Evolutionary conservation across 2,797 vertebrate genomes (phyloP).

Genomic region (Sebastes aleutianus): DNA sequence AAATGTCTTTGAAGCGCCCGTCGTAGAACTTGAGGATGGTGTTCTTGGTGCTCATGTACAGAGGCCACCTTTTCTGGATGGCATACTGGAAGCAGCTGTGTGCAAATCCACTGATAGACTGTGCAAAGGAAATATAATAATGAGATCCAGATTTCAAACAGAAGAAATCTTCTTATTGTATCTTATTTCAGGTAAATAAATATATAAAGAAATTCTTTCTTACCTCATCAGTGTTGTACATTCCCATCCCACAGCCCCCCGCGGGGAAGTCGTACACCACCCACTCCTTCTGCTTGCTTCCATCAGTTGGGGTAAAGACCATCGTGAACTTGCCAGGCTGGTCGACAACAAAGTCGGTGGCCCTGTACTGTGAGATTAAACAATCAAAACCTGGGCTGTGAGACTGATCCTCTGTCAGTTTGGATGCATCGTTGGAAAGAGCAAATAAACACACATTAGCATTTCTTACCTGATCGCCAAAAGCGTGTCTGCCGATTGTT

Average conservation of each 20-base stretch:
- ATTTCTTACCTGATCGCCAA: slow-evolving; percentile 90
- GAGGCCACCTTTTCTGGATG: slow-evolving; percentile 93
- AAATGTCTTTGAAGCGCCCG: slow-evolving; percentile 96
- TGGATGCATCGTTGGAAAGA: neutral
- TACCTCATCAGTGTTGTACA: slow-evolving; percentile 99
- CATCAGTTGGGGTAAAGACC: slow-evolving; percentile 87
- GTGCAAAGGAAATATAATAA: neutral
- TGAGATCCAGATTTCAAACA: neutral
- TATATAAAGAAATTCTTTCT: neutral
- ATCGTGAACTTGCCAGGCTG: slow-evolving; percentile 91
- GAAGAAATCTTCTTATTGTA: neutral
- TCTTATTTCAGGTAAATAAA: neutral
- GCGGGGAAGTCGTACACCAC: slow-evolving; percentile 91
- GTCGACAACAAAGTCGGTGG: slow-evolving; percentile 91
- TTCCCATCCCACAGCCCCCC: slow-evolving; percentile 96
- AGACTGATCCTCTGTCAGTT: neutral
- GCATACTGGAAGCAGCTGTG: slow-evolving; percentile 99
- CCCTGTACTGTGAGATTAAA: slow-evolving; percentile 88
- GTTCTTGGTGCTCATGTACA: slow-evolving; percentile 99
- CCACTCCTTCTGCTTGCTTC: slow-evolving; percentile 87
- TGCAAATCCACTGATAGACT: slow-evolving; percentile 96
- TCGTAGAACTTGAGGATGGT: slow-evolving; percentile 97
- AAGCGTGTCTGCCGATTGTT: slow-evolving; percentile 95
- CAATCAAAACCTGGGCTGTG: neutral
- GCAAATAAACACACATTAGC: neutral